Conservation (phyloP, 2,797 vertebrate genomes). For the Aulostomus chinensis region DNA sequence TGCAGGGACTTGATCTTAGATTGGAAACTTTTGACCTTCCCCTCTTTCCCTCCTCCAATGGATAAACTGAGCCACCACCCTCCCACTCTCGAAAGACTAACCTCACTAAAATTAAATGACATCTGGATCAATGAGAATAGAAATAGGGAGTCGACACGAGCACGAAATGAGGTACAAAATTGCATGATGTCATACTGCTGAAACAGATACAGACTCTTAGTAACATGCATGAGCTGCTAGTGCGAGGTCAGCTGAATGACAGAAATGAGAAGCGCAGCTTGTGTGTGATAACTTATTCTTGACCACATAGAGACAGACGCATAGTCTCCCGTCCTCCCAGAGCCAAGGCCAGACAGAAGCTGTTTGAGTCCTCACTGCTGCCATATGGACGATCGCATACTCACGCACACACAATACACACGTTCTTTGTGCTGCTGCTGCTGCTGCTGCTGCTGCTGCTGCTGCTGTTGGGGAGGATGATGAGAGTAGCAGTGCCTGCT, state of each 20-base stretch:
- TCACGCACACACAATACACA: constrained; percentile 27
- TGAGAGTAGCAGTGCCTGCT: constrained; percentile 76
- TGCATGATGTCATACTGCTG: constrained; percentile 20
- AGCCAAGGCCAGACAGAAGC: constrained; percentile 67
- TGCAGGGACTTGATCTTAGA: constrained; percentile 33
- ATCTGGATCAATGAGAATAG: background rate
- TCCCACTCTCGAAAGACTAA: background rate
- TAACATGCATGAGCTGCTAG: too few relatives aligned
- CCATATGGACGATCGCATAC: constrained; percentile 44
- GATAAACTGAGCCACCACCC: background rate
- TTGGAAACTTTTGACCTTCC: constrained; percentile 41
- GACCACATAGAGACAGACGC: constrained; percentile 54
- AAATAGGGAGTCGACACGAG: constrained; percentile 8
- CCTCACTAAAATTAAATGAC: background rate
- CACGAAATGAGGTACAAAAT: constrained; percentile 5
- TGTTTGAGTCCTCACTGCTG: constrained; percentile 44
- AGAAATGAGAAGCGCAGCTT: constrained; percentile 29
- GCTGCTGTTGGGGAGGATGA: constrained; percentile 63
- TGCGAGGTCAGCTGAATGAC: constrained; percentile 42
- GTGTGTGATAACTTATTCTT: constrained; percentile 45
- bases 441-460: constrained; percentile 53
- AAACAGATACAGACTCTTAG: constrained; percentile 19
- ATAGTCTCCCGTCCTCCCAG: constrained; percentile 25
- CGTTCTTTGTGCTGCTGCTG: constrained; percentile 47
- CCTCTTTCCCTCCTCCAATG: background rate